Percentiles rank a stretch among this genome's conserved stretches.
phyloP scores from a whole-genome alignment of 2,113 vertebrate species.

The Crotalus helleri region DNA sequence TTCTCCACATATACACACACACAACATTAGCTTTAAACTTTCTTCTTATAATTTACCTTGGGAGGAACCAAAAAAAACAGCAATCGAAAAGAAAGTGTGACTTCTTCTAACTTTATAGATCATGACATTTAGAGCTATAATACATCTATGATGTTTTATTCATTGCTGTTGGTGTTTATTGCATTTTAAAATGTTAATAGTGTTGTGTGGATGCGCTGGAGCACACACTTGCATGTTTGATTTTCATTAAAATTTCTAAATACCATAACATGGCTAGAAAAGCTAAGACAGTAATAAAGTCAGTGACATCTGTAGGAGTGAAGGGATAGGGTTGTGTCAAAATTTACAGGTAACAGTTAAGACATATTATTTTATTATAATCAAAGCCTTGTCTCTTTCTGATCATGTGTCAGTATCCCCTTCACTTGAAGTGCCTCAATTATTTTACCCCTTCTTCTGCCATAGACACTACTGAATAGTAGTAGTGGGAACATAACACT shows the following conservation, averaged over 20 bases:
- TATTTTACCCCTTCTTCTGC: background rate
- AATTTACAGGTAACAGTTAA: background rate
- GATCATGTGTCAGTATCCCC: background rate
- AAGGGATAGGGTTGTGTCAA: background rate
- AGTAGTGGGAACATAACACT: background rate
- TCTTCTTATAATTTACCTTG: background rate
- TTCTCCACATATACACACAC: background rate
- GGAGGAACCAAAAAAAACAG: background rate
- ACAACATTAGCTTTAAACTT: background rate
- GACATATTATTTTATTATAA: background rate
- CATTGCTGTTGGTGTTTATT: background rate
- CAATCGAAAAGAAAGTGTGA: background rate
- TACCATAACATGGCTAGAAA: background rate
- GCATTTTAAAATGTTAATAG: background rate
- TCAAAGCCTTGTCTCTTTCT: background rate
- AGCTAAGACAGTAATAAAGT: background rate
- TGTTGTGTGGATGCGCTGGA: background rate
- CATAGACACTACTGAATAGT: background rate
- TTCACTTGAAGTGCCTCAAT: background rate
- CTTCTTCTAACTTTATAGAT: background rate
- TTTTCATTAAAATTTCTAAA: background rate
- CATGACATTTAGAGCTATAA: background rate
- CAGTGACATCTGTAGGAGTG: background rate
- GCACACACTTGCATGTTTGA: background rate
- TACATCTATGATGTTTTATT: background rate